These are phyloP conservation scores for Folsomia candida DNA, from an alignment of 2,888 invertebrate genomes.

Conservation along the genomic window DNA sequence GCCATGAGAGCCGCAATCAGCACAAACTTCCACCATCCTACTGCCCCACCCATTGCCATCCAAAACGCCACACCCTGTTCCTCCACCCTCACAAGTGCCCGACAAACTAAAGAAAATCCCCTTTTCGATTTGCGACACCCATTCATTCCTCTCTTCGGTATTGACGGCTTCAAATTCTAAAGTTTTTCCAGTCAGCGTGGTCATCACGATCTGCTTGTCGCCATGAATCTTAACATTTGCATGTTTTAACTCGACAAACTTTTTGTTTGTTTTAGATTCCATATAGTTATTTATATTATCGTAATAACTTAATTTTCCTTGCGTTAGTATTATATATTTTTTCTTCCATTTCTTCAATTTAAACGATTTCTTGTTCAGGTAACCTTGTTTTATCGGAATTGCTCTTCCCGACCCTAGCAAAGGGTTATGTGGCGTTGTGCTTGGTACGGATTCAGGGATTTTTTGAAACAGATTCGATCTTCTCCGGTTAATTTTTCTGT, in stretches of 20 bases:
- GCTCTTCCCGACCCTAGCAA: not conserved
- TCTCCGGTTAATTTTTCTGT: not conserved
- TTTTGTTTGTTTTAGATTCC: not conserved
- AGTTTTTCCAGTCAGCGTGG: not conserved
- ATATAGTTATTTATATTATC: not conserved
- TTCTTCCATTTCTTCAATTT: not conserved
- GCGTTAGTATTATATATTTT: not conserved
- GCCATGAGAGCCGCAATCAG: not conserved
- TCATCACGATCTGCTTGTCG: not conserved
- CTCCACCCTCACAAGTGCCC: too few relatives aligned
- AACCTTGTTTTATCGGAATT: not conserved
- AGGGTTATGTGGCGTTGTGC: too few relatives aligned
- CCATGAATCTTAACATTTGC: not conserved
- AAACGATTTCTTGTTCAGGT: not conserved
- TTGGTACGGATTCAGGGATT: not conserved
- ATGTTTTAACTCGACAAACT: not conserved
- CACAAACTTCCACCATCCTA: not conserved
- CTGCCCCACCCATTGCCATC: not conserved
- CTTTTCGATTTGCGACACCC: not conserved
- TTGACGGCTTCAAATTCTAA: not conserved
- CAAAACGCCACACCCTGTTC: too few relatives aligned
- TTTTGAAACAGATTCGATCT: not conserved
- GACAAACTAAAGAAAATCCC: too few relatives aligned
- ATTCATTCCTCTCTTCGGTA: not conserved
- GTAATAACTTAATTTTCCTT: not conserved